Base-by-base conservation (phyloP, 2,888 invertebrate species). In the Eupithecia vulgata region DNA sequence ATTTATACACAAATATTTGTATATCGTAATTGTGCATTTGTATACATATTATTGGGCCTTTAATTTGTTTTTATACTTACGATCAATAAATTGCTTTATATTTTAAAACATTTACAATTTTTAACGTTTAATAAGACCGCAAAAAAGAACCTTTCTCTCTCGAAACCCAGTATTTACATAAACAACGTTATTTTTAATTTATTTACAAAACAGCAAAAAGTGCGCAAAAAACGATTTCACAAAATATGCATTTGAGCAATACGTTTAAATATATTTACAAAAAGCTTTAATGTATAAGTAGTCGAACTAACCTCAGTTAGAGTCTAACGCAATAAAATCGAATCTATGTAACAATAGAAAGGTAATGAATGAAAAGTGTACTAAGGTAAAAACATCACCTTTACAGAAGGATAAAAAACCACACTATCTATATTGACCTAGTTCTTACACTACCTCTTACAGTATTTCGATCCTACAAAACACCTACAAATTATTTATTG, bases 201-300 rank as follows among this genome's bases (percentile, higher is more conserved):
- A 93, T 92, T 87, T 92, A 93, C 91, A 93, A 86, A 89, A 89
- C 88, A 93, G 93, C 93, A 92, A 93, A 92, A 89, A 93, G 94
- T 94, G 94, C 94, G 90, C 92, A 93, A 92, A 91, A 93, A 93
- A 93, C 90, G 90, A 91, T 90, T 88, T 94, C 94, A 94, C 91
- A 94, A 94, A 94, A 94, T 94, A 94, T 93, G 92, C 93, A 91
- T 93, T 94, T 94, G 94, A 94, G 94, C 94, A 94, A 93, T 92
- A 93, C 88, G 86, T 91, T 91, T 90, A 90, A 79, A 88, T 91
- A 89, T 91, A 91, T 93, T 91, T 93, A 92, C 91, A 93, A 87
- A 90, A 91, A 91, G 89, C 87, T 86, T 89, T 87, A 88, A 81
- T 89, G 89, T 74, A 71, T 65, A 65, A 40, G 37, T 78, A 78